Evolutionary conservation across 2,113 vertebrate species (phyloP).

Genomic region (Camelus dromedarius): DNA sequence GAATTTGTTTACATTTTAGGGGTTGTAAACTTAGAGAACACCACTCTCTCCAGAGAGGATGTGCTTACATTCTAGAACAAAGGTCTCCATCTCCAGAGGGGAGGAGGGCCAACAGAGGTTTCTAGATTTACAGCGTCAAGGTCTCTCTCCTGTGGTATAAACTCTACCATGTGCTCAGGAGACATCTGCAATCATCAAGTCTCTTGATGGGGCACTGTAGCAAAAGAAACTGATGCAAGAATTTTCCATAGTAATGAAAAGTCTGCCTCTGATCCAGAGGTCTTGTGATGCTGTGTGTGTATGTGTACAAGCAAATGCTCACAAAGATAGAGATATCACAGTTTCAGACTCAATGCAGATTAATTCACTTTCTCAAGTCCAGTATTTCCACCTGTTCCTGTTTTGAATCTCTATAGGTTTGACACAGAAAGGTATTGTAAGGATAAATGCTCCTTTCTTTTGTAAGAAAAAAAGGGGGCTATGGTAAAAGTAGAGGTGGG

Average conservation of each 20-base stretch:
- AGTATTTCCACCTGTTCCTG: neutral
- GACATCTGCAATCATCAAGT: neutral
- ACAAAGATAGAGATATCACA: neutral
- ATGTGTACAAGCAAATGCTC: neutral
- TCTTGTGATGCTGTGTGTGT: neutral
- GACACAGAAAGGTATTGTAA: neutral
- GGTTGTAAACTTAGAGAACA: neutral
- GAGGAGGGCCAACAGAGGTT: neutral
- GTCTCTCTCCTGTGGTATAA: neutral
- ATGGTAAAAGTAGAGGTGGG: neutral
- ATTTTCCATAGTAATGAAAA: neutral
- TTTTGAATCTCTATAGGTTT: neutral
- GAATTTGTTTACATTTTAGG: neutral
- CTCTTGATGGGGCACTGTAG: neutral
- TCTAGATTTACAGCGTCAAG: neutral
- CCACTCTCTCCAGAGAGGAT: neutral
- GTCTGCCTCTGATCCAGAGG: neutral
- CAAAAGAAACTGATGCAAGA: neutral
- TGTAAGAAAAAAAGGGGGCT: neutral
- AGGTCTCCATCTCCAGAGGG: neutral
- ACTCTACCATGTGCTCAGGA: neutral
- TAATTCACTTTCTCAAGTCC: neutral
- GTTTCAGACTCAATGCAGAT: neutral
- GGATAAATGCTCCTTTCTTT: neutral
- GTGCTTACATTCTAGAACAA: neutral